Conservation (phyloP, 1,140 invertebrate genomes). For the Bombus pyrosoma region DNA sequence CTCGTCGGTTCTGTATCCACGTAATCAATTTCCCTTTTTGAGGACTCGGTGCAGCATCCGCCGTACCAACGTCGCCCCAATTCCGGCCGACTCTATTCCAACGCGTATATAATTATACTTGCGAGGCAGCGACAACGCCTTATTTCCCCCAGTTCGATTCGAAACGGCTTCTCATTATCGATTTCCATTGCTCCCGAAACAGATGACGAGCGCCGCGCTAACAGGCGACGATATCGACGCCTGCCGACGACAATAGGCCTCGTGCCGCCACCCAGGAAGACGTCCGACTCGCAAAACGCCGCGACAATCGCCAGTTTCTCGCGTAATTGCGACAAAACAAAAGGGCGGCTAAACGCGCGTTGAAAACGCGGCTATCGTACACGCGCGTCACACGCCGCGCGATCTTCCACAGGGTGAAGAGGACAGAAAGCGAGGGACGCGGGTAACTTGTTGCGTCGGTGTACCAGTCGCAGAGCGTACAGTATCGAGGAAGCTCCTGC, state of each 20-base stretch:
- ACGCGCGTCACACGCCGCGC: too few relatives aligned
- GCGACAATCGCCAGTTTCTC: background rate
- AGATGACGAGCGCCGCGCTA: slow-evolving; percentile 7
- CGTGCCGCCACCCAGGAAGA: background rate
- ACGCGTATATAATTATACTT: slow-evolving; percentile 4
- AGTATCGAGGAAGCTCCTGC: too few relatives aligned
- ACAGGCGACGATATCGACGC: slow-evolving; percentile 11
- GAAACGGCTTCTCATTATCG: slow-evolving; percentile 27
- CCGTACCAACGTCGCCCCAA: background rate
- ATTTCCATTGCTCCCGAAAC: slow-evolving; percentile 26
- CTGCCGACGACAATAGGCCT: background rate
- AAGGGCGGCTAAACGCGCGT: background rate
- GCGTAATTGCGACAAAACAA: slow-evolving; percentile 7
- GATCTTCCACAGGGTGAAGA: too few relatives aligned
- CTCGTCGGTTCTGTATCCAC: too few relatives aligned
- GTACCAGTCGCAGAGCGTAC: too few relatives aligned
- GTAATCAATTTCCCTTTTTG: too few relatives aligned
- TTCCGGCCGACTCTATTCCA: background rate
- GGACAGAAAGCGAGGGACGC: too few relatives aligned
- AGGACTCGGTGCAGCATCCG: too few relatives aligned
- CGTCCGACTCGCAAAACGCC: background rate
- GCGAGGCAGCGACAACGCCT: background rate
- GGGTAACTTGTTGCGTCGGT: too few relatives aligned
- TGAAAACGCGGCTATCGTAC: too few relatives aligned
- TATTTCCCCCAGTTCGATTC: slow-evolving; percentile 1